Evolutionary conservation across 2,797 vertebrate species (phyloP), one percentile per base, ranked within the genome.

Genomic region (Echiichthys vipera): DNA sequence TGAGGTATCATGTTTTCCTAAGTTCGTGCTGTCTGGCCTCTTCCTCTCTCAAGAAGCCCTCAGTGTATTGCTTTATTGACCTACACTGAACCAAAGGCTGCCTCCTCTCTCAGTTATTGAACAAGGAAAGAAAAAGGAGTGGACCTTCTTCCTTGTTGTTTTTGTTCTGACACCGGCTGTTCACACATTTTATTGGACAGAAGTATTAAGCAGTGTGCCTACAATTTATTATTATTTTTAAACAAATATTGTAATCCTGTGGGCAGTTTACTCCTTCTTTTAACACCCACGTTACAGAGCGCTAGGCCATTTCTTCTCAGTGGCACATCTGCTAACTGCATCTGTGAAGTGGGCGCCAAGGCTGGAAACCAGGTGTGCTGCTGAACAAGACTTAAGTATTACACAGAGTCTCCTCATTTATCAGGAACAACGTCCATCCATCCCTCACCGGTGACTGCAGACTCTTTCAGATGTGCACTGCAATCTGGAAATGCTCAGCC

Each of bases 301-400:
- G 18, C 65, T 58, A n/a, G n/a, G n/a, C n/a, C n/a, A 43, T 85
- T 78, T 73, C 57, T 56, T 64, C 70, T 88, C 62, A 78, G 40
- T 68, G 70, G 72, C 84, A 88, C 92, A 90, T 91, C 88, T 93
- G 90, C 75, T 77, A 4, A 20, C 39, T 64, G 73, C 86, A 81
- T 89, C 81, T 88, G 80, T 71, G 84, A 56, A 65, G 65, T 61
- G 24, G 62, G 58, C 73, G 81, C 61, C 49, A 56, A 45, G 81
- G 81, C 81, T 77, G 80, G 81, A 63, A 84, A 89, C 74, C 89
- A 91, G 86, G 84, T 93, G 92, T 85, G 78, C 73, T 30, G 56
- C 42, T 4, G 47, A 87, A 81, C 80, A 25, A 55, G 81, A 80
- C 84, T 80, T 56, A 27, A 65, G 79, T 75, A 65, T 77, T 80